phyloP scores from a whole-genome alignment of 2,888 invertebrate genomes.

The Acanthacorydalis orientalis region DNA sequence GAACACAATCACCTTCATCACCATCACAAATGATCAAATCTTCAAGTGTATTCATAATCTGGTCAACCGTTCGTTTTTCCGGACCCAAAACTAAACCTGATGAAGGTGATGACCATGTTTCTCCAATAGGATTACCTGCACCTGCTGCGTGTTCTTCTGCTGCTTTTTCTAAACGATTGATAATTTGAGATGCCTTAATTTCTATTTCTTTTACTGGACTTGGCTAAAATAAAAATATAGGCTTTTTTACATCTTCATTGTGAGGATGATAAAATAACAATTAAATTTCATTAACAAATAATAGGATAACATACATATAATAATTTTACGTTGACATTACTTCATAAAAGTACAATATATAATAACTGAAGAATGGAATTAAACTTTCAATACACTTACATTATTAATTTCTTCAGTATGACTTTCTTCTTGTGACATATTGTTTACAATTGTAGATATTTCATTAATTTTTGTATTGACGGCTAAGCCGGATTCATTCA shows the following conservation, averaged over 20 bases:
- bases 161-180: slow-evolving; percentile 26
- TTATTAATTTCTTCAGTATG: background rate
- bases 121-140: slow-evolving; percentile 16
- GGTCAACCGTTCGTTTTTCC: slow-evolving; percentile 28
- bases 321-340: background rate
- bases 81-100: slow-evolving; percentile 18
- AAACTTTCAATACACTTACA: background rate
- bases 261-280: too few relatives aligned
- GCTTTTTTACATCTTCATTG: background rate
- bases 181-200: slow-evolving; percentile 27
- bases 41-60: slow-evolving; percentile 40
- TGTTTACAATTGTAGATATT: background rate
- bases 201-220: slow-evolving; percentile 25
- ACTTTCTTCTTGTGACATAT: too few relatives aligned
- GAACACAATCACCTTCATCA: slow-evolving; percentile 40
- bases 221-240: background rate
- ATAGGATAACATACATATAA: background rate
- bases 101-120: background rate
- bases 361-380: background rate
- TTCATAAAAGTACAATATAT: background rate
- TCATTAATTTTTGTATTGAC: background rate
- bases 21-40: slow-evolving; percentile 42
- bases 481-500: slow-evolving; percentile 3
- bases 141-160: slow-evolving; percentile 19
- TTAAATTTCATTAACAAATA: too few relatives aligned